phyloP scores from a whole-genome alignment of 2,888 invertebrate genomes.

The Notodonta dromedarius region DNA sequence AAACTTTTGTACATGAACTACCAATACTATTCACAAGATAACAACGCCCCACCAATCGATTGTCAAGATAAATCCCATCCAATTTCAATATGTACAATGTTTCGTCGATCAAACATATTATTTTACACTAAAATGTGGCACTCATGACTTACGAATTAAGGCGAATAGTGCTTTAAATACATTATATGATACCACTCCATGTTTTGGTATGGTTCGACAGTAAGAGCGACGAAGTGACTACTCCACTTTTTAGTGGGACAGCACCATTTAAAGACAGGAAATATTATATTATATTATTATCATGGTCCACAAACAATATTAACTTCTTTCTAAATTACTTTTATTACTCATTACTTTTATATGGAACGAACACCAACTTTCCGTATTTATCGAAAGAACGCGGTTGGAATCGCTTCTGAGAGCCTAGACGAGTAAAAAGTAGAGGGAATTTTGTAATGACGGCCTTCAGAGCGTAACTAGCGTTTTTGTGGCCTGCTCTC shows the following conservation, averaged over 20 bases:
- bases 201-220: neutral
- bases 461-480: conserved; percentile 71
- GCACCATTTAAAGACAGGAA: conserved; percentile 15
- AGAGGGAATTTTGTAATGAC: conserved; percentile 72
- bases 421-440: conserved; percentile 61
- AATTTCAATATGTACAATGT: neutral
- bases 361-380: conserved; percentile 29
- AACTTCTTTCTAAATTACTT: conserved; percentile 22
- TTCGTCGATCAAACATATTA: neutral
- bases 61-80: neutral
- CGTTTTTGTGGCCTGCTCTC: conserved; percentile 60
- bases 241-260: conserved; percentile 11
- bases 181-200: neutral
- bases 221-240: neutral
- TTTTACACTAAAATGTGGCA: neutral
- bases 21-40: no score
- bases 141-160: neutral
- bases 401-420: conserved; percentile 58
- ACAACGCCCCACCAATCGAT: no score
- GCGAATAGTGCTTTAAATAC: neutral
- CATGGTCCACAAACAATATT: conserved; percentile 17
- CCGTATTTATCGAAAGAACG: conserved; percentile 42
- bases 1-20: no score
- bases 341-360: conserved; percentile 13
- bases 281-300: conserved; percentile 11